A percentile compares a stretch with the other conserved stretches of the same genome.
phyloP scores from a whole-genome alignment of 1,140 invertebrate species.

The Protaetia brevitarsis region DNA sequence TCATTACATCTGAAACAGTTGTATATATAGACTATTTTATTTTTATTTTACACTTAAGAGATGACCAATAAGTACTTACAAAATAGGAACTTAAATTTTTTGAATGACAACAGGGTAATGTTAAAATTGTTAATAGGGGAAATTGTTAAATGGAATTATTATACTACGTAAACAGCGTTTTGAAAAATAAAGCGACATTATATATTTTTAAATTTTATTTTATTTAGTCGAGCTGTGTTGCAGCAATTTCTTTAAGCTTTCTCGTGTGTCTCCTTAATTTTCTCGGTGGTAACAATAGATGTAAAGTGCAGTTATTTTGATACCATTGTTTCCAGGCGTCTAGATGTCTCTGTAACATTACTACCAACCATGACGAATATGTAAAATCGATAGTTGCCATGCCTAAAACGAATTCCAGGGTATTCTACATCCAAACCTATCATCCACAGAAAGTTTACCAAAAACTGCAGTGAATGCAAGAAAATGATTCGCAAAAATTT shows the following conservation, averaged over 20 bases:
- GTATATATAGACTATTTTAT: too few species aligned
- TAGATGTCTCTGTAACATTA: constrained; percentile 39
- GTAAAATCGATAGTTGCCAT: constrained; percentile 48
- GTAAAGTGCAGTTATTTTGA: constrained; percentile 38
- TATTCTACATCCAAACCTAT: background rate
- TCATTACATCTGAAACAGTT: too few species aligned
- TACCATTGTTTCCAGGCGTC: constrained; percentile 46
- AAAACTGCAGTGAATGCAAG: constrained; percentile 44
- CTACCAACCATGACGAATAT: constrained; percentile 45
- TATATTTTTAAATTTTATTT: background rate
- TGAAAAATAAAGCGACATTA: too few species aligned
- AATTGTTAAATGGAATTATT: too few species aligned
- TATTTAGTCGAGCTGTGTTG: background rate
- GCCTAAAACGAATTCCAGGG: constrained; percentile 30
- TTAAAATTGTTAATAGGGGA: too few species aligned
- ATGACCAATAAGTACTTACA: too few species aligned
- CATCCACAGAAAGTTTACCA: constrained; percentile 32
- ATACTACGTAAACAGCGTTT: too few species aligned
- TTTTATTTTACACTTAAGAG: too few species aligned
- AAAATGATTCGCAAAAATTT: constrained; percentile 38
- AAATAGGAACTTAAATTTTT: too few species aligned
- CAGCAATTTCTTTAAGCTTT: background rate
- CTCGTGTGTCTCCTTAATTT: constrained; percentile 26
- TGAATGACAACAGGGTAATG: too few species aligned
- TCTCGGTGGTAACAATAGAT: constrained; percentile 38